Conservation (phyloP, 1,140 invertebrate genomes). For the Yoshiicerus persimilis region DNA sequence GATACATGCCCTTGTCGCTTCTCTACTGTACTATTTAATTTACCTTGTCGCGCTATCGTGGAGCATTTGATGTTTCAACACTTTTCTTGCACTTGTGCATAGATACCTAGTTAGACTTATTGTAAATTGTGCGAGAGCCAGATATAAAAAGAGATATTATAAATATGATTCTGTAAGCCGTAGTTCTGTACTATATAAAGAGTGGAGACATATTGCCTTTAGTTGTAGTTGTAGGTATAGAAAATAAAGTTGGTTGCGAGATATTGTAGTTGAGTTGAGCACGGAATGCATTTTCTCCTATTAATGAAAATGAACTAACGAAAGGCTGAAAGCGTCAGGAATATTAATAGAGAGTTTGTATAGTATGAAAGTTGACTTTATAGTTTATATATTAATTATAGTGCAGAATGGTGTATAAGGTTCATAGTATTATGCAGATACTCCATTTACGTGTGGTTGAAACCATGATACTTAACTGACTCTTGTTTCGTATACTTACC, state of each 20-base stretch:
- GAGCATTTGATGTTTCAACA: not conserved
- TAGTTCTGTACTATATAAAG: too few species aligned
- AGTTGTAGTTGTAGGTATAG: too few species aligned
- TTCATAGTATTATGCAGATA: not conserved
- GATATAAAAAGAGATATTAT: not conserved
- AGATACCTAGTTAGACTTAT: too few species aligned
- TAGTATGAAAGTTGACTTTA: too few species aligned
- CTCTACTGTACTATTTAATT: constrained; percentile 5
- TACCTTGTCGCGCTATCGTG: constrained; percentile 7
- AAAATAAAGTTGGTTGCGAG: too few species aligned
- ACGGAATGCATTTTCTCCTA: not conserved
- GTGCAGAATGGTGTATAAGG: not conserved
- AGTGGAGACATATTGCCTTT: too few species aligned
- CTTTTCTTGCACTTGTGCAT: not conserved
- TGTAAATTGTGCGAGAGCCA: not conserved
- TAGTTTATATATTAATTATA: not conserved
- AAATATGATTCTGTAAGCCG: not conserved
- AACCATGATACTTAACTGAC: not conserved
- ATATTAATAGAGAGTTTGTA: too few species aligned
- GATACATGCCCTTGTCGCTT: constrained; percentile 8
- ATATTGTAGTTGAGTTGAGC: too few species aligned
- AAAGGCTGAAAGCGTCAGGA: not conserved
- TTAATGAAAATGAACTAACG: not conserved
- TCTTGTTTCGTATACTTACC: not conserved
- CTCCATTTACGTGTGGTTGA: not conserved